Percentiles rank a stretch among this genome's conserved stretches.
Evolutionary conservation across 2,797 vertebrate species (phyloP).

Genomic region (Gymnothorax reevesii): DNA sequence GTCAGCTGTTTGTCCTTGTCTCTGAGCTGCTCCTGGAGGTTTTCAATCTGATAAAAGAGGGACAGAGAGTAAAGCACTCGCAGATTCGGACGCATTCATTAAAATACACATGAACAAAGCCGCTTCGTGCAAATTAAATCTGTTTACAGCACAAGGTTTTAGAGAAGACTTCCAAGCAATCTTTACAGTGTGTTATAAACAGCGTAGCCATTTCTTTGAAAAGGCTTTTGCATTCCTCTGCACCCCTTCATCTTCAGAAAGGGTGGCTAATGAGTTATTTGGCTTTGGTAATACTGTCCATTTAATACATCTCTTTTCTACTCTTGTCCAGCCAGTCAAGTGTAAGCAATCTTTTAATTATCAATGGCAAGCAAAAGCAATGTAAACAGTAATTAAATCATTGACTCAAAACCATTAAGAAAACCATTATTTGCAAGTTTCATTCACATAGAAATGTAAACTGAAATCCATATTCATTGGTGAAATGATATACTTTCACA

Average conservation of each 20-base stretch:
- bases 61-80: constrained; percentile 17
- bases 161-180: background rate
- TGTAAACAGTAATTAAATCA: constrained; percentile 20
- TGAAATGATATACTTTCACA: background rate
- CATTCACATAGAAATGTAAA: background rate
- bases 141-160: constrained; percentile 33
- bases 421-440: background rate
- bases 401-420: constrained; percentile 27
- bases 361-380: constrained; percentile 34
- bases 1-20: constrained; percentile 96
- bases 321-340: background rate
- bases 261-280: constrained; percentile 24
- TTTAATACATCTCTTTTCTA: constrained; percentile 24
- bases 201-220: constrained; percentile 27
- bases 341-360: constrained; percentile 28
- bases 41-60: constrained; percentile 71
- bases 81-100: constrained; percentile 4
- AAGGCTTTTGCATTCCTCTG: constrained; percentile 26
- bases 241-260: background rate
- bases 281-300: constrained; percentile 18
- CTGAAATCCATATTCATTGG: background rate
- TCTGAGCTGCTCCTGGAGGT: constrained; percentile 93
- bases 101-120: constrained; percentile 1
- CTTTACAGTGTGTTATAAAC: constrained; percentile 39
- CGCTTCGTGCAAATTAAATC: constrained; percentile 23